Percentiles rank a stretch among this genome's conserved stretches.
phyloP scores from a whole-genome alignment of 2,797 vertebrate species.

The Stomatorhinus walkeri region DNA sequence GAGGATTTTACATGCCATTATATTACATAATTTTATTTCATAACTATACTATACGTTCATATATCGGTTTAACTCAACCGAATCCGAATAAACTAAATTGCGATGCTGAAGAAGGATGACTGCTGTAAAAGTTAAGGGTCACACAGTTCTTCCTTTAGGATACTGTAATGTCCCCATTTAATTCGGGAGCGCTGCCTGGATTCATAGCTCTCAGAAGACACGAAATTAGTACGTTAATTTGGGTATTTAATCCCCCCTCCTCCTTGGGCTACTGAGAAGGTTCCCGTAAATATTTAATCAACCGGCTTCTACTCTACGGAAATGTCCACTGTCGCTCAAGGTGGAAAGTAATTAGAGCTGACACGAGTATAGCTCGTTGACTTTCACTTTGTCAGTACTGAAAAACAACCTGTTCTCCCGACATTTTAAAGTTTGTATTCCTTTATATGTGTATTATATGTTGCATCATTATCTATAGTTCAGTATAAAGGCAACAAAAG shows the following conservation, averaged over 20 bases:
- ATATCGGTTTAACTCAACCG: background rate
- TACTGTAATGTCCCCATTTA: background rate
- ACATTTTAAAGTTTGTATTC: background rate
- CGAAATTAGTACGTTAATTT: background rate
- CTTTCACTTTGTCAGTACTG: background rate
- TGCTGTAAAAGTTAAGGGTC: background rate
- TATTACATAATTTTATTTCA: no score
- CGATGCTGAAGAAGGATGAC: background rate
- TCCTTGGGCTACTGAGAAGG: background rate
- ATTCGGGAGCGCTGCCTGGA: background rate
- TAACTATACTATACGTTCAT: no score
- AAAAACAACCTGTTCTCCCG: background rate
- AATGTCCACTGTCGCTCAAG: background rate
- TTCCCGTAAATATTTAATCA: conserved; percentile 15
- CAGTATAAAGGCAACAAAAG: background rate
- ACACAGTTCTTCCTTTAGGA: background rate
- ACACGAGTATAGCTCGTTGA: background rate
- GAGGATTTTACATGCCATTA: no score
- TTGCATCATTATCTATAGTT: background rate
- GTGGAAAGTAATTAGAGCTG: background rate
- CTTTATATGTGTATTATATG: background rate
- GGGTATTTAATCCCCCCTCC: background rate
- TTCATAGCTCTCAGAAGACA: background rate
- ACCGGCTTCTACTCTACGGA: background rate
- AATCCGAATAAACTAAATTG: background rate